These are phyloP conservation scores for Nipponacmea schrenckii DNA, from an alignment of 2,888 invertebrate genomes.

Conservation along the genomic window DNA sequence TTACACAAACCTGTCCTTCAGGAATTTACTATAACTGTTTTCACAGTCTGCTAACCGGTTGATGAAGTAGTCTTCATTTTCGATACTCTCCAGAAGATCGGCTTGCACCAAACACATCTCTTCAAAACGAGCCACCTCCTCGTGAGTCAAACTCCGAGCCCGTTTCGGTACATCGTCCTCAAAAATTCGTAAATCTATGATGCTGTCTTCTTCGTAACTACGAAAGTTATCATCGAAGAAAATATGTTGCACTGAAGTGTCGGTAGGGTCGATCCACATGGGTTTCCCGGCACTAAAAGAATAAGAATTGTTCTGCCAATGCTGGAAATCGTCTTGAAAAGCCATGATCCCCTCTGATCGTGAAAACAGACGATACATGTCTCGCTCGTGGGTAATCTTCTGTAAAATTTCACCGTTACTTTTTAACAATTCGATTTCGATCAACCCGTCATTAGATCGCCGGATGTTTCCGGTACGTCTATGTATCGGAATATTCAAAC, in stretches of 20 bases:
- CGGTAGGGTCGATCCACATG: constrained; percentile 60
- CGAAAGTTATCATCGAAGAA: constrained; percentile 67
- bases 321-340: constrained; percentile 62
- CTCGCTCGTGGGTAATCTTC: constrained; percentile 32
- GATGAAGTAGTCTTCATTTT: constrained; percentile 60
- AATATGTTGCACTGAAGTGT: constrained; percentile 61
- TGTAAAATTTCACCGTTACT: constrained; percentile 31
- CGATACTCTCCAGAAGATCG: constrained; percentile 60
- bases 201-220: constrained; percentile 62
- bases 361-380: constrained; percentile 57
- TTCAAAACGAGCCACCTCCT: constrained; percentile 53
- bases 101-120: constrained; percentile 63
- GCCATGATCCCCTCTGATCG: constrained; percentile 55
- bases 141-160: constrained; percentile 46
- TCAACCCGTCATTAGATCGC: constrained; percentile 37
- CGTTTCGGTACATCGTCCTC: constrained; percentile 36
- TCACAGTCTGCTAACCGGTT: constrained; percentile 58
- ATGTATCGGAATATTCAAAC: constrained; percentile 46
- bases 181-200: constrained; percentile 61
- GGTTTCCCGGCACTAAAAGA: constrained; percentile 61
- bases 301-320: constrained; percentile 62
- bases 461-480: constrained; percentile 47
- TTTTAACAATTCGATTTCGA: constrained; percentile 31
- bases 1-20: constrained; percentile 20
- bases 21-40: constrained; percentile 45